Percentiles rank a stretch among this genome's conserved stretches.
These are phyloP conservation scores for Oikopleura vanhoeffeni DNA, from an alignment of 23 tunicate species.

Conservation along the genomic window DNA sequence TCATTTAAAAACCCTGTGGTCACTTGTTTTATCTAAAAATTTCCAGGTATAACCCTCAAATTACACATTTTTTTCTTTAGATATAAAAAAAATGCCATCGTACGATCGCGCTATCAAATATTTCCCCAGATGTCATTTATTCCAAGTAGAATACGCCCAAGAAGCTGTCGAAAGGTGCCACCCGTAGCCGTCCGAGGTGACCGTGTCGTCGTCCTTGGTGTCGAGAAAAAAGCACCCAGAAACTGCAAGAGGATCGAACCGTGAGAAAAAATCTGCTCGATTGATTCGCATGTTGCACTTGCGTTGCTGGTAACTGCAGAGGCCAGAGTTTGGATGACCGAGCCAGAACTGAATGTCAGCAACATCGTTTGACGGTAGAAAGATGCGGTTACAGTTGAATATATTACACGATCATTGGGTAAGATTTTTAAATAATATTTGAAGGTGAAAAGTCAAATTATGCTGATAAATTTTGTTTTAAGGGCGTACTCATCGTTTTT, in stretches of 20 bases:
- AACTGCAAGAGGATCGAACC: constrained; percentile 86
- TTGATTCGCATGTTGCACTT: constrained; percentile 80
- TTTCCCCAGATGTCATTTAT: constrained; percentile 84
- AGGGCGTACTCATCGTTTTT: too few relatives aligned
- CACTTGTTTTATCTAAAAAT: too few relatives aligned
- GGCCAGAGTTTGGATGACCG: constrained; percentile 68
- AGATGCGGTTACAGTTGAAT: constrained; percentile 90
- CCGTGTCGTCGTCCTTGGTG: constrained; percentile 73
- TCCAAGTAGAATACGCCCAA: constrained; percentile 98
- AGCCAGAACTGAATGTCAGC: constrained; percentile 90
- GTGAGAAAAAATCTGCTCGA: constrained; percentile 82
- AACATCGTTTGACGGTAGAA: constrained; percentile 62
- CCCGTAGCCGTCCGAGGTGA: constrained; percentile 83
- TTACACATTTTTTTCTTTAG: too few relatives aligned
- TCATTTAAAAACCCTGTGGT: too few relatives aligned
- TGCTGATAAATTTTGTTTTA: too few relatives aligned
- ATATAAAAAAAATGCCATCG: constrained; percentile 33
- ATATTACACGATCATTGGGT: constrained; percentile 51
- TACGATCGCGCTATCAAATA: constrained; percentile 92
- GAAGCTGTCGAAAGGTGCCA: constrained; percentile 97
- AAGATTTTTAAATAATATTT: neutral
- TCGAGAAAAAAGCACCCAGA: constrained; percentile 78
- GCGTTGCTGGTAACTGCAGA: constrained; percentile 97
- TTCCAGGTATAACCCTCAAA: too few relatives aligned
- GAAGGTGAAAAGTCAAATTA: too few relatives aligned